phyloP scores from a whole-genome alignment of 2,113 vertebrate species.

The Neotoma lepida region DNA sequence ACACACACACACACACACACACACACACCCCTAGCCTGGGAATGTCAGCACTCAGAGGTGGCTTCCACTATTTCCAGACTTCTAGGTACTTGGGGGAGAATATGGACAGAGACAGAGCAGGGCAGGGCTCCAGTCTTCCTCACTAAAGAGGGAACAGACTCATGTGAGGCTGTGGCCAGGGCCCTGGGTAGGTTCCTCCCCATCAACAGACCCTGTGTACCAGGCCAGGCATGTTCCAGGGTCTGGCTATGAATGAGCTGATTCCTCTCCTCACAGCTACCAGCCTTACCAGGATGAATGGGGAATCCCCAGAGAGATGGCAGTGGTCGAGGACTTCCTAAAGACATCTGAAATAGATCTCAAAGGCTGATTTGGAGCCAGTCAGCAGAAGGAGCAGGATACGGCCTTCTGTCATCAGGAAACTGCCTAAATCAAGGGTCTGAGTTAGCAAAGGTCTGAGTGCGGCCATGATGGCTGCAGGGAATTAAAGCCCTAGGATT shows the following conservation, averaged over 20 bases:
- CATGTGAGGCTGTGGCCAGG: background rate
- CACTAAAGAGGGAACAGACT: background rate
- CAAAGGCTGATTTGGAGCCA: background rate
- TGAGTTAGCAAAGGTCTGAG: background rate
- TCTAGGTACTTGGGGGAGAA: background rate
- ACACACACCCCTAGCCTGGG: background rate
- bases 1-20: background rate
- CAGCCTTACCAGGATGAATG: background rate
- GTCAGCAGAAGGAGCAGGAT: background rate
- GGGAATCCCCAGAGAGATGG: background rate
- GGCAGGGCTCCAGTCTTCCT: background rate
- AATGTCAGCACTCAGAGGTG: background rate
- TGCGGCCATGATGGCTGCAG: accelerated
- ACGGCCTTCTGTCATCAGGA: background rate
- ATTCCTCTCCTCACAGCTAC: background rate
- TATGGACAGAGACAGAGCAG: background rate
- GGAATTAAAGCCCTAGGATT: background rate
- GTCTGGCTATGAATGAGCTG: background rate
- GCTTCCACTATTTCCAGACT: background rate
- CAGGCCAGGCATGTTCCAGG: background rate
- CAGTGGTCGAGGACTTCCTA: background rate
- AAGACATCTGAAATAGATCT: background rate
- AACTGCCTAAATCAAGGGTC: background rate
- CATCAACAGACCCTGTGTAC: accelerated
- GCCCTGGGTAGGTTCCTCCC: no score